A percentile compares a stretch with the other conserved stretches of the same genome.
phyloP scores from a whole-genome alignment of 2,888 invertebrate species.

The Geophilus truncorum region DNA sequence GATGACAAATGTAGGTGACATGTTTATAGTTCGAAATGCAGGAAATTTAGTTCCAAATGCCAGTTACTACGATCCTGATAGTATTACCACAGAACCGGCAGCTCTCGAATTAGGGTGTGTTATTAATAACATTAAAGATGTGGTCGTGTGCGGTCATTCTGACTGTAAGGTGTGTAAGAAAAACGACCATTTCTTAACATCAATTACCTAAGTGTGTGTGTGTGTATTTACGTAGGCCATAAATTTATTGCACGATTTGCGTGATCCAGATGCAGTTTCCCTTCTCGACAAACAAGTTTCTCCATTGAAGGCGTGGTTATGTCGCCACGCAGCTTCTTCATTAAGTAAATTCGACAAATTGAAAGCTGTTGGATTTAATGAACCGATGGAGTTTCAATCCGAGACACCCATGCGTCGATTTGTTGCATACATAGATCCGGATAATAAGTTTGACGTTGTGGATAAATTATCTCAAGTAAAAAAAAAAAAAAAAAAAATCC shows the following conservation, averaged over 20 bases:
- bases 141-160: conserved; percentile 95
- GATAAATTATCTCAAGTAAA: conserved; percentile 89
- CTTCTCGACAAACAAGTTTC: conserved; percentile 73
- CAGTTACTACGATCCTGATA: conserved; percentile 76
- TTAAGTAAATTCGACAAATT: conserved; percentile 75
- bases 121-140: conserved; percentile 80
- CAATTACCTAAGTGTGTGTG: too few species aligned
- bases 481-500: background rate
- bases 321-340: conserved; percentile 75
- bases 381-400: conserved; percentile 76
- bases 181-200: background rate
- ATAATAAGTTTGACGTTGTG: conserved; percentile 76
- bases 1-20: conserved; percentile 91
- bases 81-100: conserved; percentile 90
- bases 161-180: conserved; percentile 95
- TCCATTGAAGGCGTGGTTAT: conserved; percentile 85
- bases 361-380: conserved; percentile 58
- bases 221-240: conserved; percentile 81
- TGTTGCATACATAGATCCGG: conserved; percentile 90
- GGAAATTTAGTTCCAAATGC: conserved; percentile 93
- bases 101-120: conserved; percentile 92
- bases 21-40: conserved; percentile 96
- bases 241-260: conserved; percentile 79
- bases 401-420: conserved; percentile 83
- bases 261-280: conserved; percentile 69